These are phyloP conservation scores for Spheniscus humboldti DNA, from an alignment of 2,797 vertebrate species.

Conservation along the genomic window DNA sequence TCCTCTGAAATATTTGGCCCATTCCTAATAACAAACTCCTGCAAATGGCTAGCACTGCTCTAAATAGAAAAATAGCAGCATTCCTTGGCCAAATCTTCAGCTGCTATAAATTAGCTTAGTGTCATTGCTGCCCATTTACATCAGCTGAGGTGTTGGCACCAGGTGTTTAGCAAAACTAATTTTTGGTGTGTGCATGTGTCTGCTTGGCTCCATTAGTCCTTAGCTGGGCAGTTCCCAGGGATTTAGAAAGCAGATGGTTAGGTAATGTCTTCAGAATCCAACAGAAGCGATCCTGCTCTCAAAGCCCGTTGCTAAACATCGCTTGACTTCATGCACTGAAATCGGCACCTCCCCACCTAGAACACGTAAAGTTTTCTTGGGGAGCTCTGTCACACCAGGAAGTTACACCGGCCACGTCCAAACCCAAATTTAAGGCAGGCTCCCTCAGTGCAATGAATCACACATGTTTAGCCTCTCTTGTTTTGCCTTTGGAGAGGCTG, in stretches of 20 bases:
- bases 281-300: neutral
- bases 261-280: neutral
- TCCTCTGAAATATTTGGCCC: conserved; percentile 26
- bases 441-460: neutral
- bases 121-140: neutral
- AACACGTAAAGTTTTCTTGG: neutral
- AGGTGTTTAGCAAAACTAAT: neutral
- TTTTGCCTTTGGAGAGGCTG: neutral
- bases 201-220: neutral
- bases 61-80: conserved; percentile 26
- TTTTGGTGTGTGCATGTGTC: neutral
- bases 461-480: rapidly evolving
- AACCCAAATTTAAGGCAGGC: neutral
- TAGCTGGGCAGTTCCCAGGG: conserved; percentile 23
- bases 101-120: conserved; percentile 19
- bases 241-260: neutral
- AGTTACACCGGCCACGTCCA: rapidly evolving
- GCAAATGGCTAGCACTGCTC: conserved; percentile 24
- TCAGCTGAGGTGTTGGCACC: conserved; percentile 7
- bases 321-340: neutral
- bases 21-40: conserved; percentile 45
- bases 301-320: neutral
- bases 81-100: neutral
- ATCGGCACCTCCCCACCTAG: conserved; percentile 30
- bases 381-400: neutral